A percentile compares a stretch with the other conserved stretches of the same genome.
Evolutionary conservation across 2,797 vertebrate genomes (phyloP).

Genomic region (Pygocentrus nattereri): DNA sequence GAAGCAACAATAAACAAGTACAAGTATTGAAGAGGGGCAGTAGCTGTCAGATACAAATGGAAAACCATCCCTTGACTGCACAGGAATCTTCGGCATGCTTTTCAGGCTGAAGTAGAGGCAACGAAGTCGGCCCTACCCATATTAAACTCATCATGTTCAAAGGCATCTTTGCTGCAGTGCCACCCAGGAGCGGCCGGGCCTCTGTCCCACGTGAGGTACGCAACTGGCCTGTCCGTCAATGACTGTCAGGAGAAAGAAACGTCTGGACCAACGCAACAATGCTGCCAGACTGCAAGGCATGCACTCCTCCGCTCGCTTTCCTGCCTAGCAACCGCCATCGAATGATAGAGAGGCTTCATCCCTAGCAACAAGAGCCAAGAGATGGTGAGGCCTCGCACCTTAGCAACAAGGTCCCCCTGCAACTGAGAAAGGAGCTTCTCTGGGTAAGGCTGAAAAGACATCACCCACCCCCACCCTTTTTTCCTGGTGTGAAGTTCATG

Average conservation of each 20-base stretch:
- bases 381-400: slow-evolving; percentile 63
- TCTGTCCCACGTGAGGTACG: slow-evolving; percentile 58
- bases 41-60: background rate
- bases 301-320: slow-evolving; percentile 68
- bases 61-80: slow-evolving; percentile 42
- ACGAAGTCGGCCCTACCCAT: slow-evolving; percentile 45
- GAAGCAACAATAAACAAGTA: background rate
- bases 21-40: background rate
- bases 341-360: slow-evolving; percentile 61
- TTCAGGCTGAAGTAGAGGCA: slow-evolving; percentile 52
- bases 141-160: slow-evolving; percentile 50
- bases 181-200: slow-evolving; percentile 52
- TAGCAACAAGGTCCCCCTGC: slow-evolving; percentile 59
- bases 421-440: slow-evolving; percentile 66
- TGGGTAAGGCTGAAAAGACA: slow-evolving; percentile 71
- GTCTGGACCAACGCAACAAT: slow-evolving; percentile 77
- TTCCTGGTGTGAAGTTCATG: slow-evolving; percentile 81
- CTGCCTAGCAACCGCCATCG: slow-evolving; percentile 78
- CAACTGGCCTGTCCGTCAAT: slow-evolving; percentile 71
- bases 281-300: slow-evolving; percentile 69
- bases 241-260: slow-evolving; percentile 70
- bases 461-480: slow-evolving; percentile 5
- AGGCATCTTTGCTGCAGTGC: slow-evolving; percentile 42
- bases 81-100: slow-evolving; percentile 53
- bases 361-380: slow-evolving; percentile 61